These are phyloP conservation scores for Abramis brama DNA, from an alignment of 2,113 vertebrate genomes.

Conservation along the genomic window DNA sequence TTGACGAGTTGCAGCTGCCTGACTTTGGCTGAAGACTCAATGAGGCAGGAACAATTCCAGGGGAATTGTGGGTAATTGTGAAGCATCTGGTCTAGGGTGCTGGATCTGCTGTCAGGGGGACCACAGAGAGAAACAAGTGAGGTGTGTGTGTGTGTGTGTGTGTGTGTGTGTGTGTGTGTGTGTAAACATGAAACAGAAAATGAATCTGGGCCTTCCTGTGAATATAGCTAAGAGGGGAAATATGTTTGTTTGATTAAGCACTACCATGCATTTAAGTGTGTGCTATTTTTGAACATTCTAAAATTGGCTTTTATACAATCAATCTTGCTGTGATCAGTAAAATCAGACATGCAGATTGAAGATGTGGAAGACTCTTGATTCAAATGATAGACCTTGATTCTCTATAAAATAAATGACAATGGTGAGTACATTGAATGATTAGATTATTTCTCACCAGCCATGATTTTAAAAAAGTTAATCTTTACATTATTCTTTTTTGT, in stretches of 20 bases:
- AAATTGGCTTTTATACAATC: no score
- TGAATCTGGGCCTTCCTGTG: background rate
- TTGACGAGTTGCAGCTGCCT: slow-evolving; percentile 8
- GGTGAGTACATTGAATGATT: background rate
- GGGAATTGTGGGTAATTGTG: slow-evolving; percentile 50
- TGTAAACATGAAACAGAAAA: background rate
- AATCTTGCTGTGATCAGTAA: background rate
- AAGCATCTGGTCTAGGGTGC: slow-evolving; percentile 52
- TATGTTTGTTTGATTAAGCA: background rate
- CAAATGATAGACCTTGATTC: background rate
- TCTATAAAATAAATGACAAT: background rate
- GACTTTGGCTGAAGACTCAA: slow-evolving; percentile 41
- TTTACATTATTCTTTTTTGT: no score
- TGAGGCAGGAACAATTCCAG: slow-evolving; percentile 36
- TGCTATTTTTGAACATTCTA: no score
- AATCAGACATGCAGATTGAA: background rate
- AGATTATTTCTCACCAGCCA: background rate
- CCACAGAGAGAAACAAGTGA: background rate
- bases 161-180: background rate
- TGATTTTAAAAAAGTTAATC: background rate
- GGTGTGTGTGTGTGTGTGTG: background rate
- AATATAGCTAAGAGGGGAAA: background rate
- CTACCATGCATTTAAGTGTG: background rate
- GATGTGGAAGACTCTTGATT: background rate
- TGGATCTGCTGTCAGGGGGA: slow-evolving; percentile 31